phyloP scores from a whole-genome alignment of 2,888 invertebrate species.

The Cheilosia pagana region DNA sequence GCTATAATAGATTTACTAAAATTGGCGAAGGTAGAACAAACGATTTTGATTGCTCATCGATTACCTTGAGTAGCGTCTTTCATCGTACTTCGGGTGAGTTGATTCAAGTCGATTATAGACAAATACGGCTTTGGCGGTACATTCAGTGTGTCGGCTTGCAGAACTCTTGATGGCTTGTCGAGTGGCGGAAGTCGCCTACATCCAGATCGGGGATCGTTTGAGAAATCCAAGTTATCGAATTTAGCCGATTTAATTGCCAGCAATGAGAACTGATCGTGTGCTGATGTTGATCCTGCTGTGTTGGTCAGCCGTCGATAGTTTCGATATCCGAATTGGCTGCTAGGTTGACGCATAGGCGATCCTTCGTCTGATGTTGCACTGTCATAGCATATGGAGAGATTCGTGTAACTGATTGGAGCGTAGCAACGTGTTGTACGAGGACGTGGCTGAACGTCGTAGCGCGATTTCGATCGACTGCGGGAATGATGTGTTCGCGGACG shows the following conservation, averaged over 20 bases:
- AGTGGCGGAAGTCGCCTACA: conserved; percentile 33
- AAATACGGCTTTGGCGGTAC: conserved; percentile 86
- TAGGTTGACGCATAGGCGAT: conserved; percentile 80
- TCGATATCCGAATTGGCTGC: conserved; percentile 80
- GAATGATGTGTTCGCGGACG: conserved; percentile 82
- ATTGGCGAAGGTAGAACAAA: conserved; percentile 42
- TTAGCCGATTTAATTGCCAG: conserved; percentile 79
- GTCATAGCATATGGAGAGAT: conserved; percentile 85
- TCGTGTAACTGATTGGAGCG: conserved; percentile 85
- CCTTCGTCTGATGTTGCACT: conserved; percentile 84
- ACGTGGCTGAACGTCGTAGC: conserved; percentile 83
- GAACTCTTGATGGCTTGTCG: conserved; percentile 55
- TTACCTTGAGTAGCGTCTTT: conserved; percentile 52
- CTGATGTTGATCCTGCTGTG: conserved; percentile 74
- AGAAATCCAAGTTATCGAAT: conserved; percentile 78
- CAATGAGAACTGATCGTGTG: conserved; percentile 81
- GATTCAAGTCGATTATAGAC: conserved; percentile 89
- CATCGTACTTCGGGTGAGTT: conserved; percentile 86
- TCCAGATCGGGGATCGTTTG: conserved; percentile 76
- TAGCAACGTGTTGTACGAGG: conserved; percentile 84
- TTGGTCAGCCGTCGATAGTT: conserved; percentile 78
- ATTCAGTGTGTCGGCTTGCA: conserved; percentile 79
- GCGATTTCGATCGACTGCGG: conserved; percentile 81
- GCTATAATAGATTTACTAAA: conserved; percentile 37
- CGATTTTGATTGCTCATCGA: conserved; percentile 20